Base-by-base conservation (phyloP, 2,113 vertebrate genomes). In the Sinocyclocheilus grahami region DNA sequence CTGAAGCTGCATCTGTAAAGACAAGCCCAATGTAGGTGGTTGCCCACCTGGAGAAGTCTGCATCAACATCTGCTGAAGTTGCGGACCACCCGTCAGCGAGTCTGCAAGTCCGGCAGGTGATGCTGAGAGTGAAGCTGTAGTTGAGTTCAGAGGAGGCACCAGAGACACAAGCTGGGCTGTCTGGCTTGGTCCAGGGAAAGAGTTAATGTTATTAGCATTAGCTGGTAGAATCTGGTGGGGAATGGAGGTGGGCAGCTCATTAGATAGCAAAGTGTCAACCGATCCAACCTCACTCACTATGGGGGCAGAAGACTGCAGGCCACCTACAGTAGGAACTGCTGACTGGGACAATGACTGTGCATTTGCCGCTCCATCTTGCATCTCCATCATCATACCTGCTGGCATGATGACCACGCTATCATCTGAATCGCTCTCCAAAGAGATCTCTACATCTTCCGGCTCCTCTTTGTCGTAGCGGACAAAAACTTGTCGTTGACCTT, bases 361-460 rank as follows among this genome's bases (percentile, higher is more conserved):
- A 75, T 87, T 88, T 22, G 60, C 71, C 0, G 83, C 2, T 39
- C 92, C 91, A 0, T 93, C 94, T 53, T 91, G 93, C 81, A 91
- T 63, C 87, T 81, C 89, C 58, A 89, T 87, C 87, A 85, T 86
- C 89, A 96, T 95, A 7, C 96, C 96, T 5, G 95, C 96, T 0
- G 97, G 97, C 20, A 98, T 96, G 0, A 98, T 98, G 39, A 98
- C 96, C 71, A 98, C 96, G 0, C 97, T 97, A 92, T 98, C 97
- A 1, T 97, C 97, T 0, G 97, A 97, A 92, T 98, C 97, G 0
- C 97, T 98, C 37, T 95, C 97, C 87, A 98, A 88, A 22, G 97
- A 98, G 69, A 97, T 97, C 92, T 98, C 97, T 18, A 97, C 96
- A 0, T 98, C 97, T 0, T 97, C 96, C 0, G 93, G 91, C 53